Base-by-base conservation (phyloP, 2,113 vertebrate genomes). In the Onychostruthus taczanowskii region DNA sequence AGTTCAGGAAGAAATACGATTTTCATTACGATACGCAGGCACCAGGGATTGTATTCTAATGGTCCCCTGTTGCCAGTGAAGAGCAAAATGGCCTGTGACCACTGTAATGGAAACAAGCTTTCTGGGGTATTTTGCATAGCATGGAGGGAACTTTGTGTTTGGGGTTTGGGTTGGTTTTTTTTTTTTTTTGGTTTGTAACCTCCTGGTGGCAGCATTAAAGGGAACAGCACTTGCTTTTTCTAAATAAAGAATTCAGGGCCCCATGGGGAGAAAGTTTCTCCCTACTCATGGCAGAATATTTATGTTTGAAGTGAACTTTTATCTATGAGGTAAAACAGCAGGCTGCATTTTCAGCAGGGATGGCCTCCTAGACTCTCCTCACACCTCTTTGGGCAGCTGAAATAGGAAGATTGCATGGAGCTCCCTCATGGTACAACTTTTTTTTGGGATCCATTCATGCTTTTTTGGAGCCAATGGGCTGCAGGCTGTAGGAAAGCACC, bases 1-100 rank as follows among this genome's bases (percentile, higher is more conserved):
- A 77, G 89, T 86, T 94, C 78, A 87, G 90, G 92, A 95, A 94
- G 94, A 97, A 97, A 97, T 95, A 97, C 80, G 91, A 97, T 97
- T 97, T 96, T 95, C 91, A 95, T 97, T 96, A 97, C 3, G 88
- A 97, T 96, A 95, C 13, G 1, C 78, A 90, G 88, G 88, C 90
- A 87, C 75, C 75, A 53, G 85, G 93, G 84, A 93, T 63, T 95
- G 89, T 94, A 35, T 94, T 96, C 91, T 94, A 97, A 96, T 82
- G 61, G 84, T 85, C 88, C 74, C 89, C 78, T 94, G 84, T 92
- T 90, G 92, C 84, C 61, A 90, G 56, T 43, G 85, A 94, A 82
- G 80, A 96, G 74, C 90, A 97, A 94, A 96, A 95, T 93, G 87
- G 84, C 78, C 87, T 92, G 89, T 94, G 93, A 96, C 94, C 94